Evolutionary conservation across 2,888 invertebrate genomes (phyloP).

Genomic region (Tetrapedia diversipes): DNA sequence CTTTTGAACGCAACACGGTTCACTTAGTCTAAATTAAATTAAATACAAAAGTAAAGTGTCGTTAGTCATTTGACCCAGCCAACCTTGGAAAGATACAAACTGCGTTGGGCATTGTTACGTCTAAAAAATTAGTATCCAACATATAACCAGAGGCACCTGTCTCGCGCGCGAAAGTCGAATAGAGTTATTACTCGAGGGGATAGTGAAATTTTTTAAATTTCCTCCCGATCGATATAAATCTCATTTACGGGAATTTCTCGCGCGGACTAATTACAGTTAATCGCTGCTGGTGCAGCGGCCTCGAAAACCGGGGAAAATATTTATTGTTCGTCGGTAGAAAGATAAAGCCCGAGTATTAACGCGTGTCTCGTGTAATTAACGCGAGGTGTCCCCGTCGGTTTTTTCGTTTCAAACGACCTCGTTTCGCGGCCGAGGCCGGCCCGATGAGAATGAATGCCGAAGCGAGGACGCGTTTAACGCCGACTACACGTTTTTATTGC

Average conservation of each 20-base stretch:
- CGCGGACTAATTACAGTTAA: slow-evolving; percentile 27
- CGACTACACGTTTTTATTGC: slow-evolving; percentile 36
- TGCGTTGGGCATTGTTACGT: too few relatives aligned
- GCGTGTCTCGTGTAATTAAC: slow-evolving; percentile 40
- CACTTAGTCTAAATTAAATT: too few relatives aligned
- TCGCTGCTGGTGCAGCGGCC: slow-evolving; percentile 5
- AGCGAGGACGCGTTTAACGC: slow-evolving; percentile 35
- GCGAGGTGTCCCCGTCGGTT: slow-evolving; percentile 22
- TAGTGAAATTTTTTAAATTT: neutral
- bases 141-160: too few relatives aligned
- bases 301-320: slow-evolving; percentile 23
- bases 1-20: too few relatives aligned
- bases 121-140: too few relatives aligned
- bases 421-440: slow-evolving; percentile 6
- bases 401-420: slow-evolving; percentile 20
- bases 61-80: too few relatives aligned
- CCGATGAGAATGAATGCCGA: slow-evolving; percentile 38
- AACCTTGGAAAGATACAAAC: too few relatives aligned
- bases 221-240: neutral
- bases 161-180: too few relatives aligned
- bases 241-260: neutral
- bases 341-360: slow-evolving; percentile 36
- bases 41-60: too few relatives aligned
- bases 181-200: too few relatives aligned
- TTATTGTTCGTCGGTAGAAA: slow-evolving; percentile 16